phyloP scores from a whole-genome alignment of 2,113 vertebrate genomes.

The Baryphthengus martii region DNA sequence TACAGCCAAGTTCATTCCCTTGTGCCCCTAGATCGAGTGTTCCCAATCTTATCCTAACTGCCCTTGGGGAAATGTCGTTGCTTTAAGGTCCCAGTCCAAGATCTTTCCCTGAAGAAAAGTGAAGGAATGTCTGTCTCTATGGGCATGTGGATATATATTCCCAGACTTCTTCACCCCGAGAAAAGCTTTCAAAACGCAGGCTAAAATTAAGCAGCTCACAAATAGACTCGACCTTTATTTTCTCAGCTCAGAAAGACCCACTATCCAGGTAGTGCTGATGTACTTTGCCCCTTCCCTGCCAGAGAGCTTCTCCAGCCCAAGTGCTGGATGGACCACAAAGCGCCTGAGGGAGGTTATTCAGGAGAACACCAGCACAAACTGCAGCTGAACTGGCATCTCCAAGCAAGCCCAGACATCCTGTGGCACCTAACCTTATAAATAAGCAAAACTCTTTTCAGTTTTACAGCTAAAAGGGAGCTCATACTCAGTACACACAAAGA shows the following conservation, averaged over 20 bases:
- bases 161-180: not conserved
- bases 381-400: not conserved
- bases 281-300: not conserved
- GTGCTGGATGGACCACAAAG: not conserved
- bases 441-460: not conserved
- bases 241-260: not conserved
- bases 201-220: not conserved
- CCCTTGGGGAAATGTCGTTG: not conserved
- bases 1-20: not conserved
- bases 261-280: not conserved
- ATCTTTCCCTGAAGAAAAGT: not conserved
- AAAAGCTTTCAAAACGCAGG: not conserved
- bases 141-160: not conserved
- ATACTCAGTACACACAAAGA: not conserved
- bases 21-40: not conserved
- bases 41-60: not conserved
- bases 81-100: not conserved
- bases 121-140: not conserved
- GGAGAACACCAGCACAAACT: not conserved
- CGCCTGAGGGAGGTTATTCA: not conserved
- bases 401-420: not conserved
- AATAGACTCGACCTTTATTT: not conserved
- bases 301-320: not conserved
- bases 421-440: not conserved
- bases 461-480: not conserved